Evolutionary conservation across 2,797 vertebrate species (phyloP), one percentile per base, ranked within the genome.

Genomic region (Enteromius unitaeniatus): DNA sequence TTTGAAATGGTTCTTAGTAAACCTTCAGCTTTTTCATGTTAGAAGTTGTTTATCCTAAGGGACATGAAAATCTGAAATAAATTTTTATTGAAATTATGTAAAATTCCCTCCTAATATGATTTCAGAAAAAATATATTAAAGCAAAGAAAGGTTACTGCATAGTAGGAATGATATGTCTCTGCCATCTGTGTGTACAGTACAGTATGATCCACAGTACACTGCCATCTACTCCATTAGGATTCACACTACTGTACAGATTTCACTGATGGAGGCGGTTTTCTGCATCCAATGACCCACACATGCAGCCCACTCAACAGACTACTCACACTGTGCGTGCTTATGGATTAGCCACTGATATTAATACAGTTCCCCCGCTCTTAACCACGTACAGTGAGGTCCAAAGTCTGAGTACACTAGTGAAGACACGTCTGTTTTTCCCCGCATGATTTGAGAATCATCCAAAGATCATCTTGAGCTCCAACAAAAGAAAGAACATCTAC

Each of bases 241-340:
- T 64, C 31, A 74, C 79, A 72, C 51, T 75, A 49, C 51, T 47
- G 45, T 47, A 70, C 42, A 51, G 13, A 49, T n/a, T 79, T 31
- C 19, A 81, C 23, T 2, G 21, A 74, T 60, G 74, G 53, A 60
- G 74, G 53, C 55, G 21, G 21, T 13, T 21, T 65, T 62, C 45
- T 47, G 40, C 75, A 78, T 23, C 15, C 58, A 45, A 0, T 64
- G 55, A 78, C 53, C 67, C 79, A 81, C 80, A 82, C 80, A 65
- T 51, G 34, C 70, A 65, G 31, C 80, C 70, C 70, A 65, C 70
- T 65, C 80, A 82, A 82, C 70, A 82, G 68, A 81, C 67, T 47
- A 60, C 67, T 37, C 80, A 53, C 80, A 64, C 42, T 51, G 58
- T n/a, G 8, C 45, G 31, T 51, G 80, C 69, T 51, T 74, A 40